A percentile compares a stretch with the other conserved stretches of the same genome.
These are phyloP conservation scores for Calliphora vomitoria DNA, from an alignment of 2,888 invertebrate species.

Conservation along the genomic window DNA sequence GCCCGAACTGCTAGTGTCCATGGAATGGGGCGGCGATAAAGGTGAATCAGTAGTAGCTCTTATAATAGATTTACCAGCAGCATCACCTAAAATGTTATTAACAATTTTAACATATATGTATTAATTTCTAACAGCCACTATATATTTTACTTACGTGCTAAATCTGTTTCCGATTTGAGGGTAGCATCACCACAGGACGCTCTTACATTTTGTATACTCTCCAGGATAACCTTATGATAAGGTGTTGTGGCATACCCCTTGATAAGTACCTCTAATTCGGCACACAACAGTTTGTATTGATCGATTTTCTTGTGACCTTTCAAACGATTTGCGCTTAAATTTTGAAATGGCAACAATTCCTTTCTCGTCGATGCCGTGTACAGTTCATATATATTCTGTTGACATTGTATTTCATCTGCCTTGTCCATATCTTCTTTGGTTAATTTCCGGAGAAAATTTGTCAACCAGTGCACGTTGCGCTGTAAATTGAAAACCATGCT, in stretches of 20 bases:
- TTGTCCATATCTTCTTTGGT: slow-evolving; percentile 92
- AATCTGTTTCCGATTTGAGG: slow-evolving; percentile 87
- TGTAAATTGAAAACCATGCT: slow-evolving; percentile 93
- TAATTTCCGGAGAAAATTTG: slow-evolving; percentile 91
- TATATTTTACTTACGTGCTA: slow-evolving; percentile 74
- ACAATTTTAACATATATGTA: background rate
- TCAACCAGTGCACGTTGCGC: slow-evolving; percentile 92
- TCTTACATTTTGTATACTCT: slow-evolving; percentile 90
- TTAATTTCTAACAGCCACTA: background rate
- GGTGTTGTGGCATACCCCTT: slow-evolving; percentile 91
- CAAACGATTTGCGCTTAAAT: slow-evolving; percentile 87
- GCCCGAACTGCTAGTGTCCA: slow-evolving; percentile 77
- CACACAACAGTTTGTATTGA: slow-evolving; percentile 95
- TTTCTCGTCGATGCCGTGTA: slow-evolving; percentile 93
- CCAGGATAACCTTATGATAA: slow-evolving; percentile 91
- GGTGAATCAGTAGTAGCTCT: slow-evolving; percentile 94
- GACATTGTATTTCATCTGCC: slow-evolving; percentile 94
- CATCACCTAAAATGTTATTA: slow-evolving; percentile 72
- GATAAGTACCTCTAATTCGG: slow-evolving; percentile 93
- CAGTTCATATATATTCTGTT: slow-evolving; percentile 92
- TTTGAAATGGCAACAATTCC: slow-evolving; percentile 91
- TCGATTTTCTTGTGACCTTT: slow-evolving; percentile 90
- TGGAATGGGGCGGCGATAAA: slow-evolving; percentile 90
- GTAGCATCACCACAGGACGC: slow-evolving; percentile 85
- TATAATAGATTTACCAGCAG: slow-evolving; percentile 85